Evolutionary conservation across 1,140 invertebrate genomes (phyloP), one percentile per base, ranked within the genome.

Genomic region (Apis cerana): DNA sequence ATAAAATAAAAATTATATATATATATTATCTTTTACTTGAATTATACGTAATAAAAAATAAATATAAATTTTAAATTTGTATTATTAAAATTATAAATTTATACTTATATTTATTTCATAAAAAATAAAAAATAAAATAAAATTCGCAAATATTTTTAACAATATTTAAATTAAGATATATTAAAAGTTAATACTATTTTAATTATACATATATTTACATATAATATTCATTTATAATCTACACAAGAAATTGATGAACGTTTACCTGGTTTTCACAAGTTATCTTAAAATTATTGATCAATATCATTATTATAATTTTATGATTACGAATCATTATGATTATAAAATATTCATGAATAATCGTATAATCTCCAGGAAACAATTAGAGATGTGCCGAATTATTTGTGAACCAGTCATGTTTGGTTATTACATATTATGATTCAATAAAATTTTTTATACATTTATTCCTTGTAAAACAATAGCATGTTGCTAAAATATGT

Each of bases 251-350:
- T 43, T 50, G 59, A 59, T 5, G 50, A 59, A 54, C 11, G 58
- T 75, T 81, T 81, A 82, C 62, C 80, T 69, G 48, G 10, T 50
- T 52, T 68, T 61, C 7, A 8, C 61, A 54, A 21, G 11, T 68
- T 68, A 61, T 43, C 23, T 76, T 50, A 82, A 54, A 64, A 68
- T 82, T 76, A 82, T 19, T 58, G 23, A 61, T 21, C 48, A 76
- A 67, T 33, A 19, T 54, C 43, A 76, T 75, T 58, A 62, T 19
- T 76, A 59, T 7, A 59, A 54, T 11, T 68, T 58, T 75, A 59
- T 15, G 17, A 23, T 43, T 80, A 65, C 21, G 50, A 59, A 68
- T 76, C 43, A 68, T 72, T 54, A 61, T 67, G 17, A 27, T 76
- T 67, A 75, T n/a, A 75, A 75, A 75, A 52, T 59, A 67, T 59